Conservation (phyloP, 2,888 invertebrate genomes). For the Blera fallax region DNA sequence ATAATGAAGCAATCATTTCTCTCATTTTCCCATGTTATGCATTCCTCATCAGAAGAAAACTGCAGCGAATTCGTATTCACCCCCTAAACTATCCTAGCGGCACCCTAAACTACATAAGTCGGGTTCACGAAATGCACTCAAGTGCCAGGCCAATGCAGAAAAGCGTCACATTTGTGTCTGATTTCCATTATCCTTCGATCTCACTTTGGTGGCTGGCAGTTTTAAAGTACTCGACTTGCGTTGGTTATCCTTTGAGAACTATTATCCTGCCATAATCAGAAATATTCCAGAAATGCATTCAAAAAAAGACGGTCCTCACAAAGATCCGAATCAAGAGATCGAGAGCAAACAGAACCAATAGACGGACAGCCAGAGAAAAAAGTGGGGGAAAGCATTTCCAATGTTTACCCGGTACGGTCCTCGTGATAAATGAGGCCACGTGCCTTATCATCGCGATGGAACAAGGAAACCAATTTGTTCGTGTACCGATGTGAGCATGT, state of each 20-base stretch:
- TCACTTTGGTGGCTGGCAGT: neutral
- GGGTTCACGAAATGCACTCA: constrained; percentile 38
- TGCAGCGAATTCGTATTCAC: constrained; percentile 10
- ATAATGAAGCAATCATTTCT: constrained; percentile 51
- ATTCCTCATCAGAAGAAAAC: constrained; percentile 24
- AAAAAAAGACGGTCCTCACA: neutral
- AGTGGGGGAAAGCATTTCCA: neutral
- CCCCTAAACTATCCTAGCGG: neutral
- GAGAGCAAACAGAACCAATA: constrained; percentile 16
- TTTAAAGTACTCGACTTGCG: neutral
- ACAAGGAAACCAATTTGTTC: constrained; percentile 71
- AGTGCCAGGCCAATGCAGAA: neutral
- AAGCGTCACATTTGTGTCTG: constrained; percentile 59
- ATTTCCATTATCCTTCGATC: constrained; percentile 50
- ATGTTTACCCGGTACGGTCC: constrained; percentile 27
- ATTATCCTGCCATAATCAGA: constrained; percentile 69
- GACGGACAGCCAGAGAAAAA: constrained; percentile 12
- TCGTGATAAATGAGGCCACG: constrained; percentile 80
- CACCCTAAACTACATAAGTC: constrained; percentile 19
- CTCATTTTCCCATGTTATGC: constrained; percentile 36
- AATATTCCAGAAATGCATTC: constrained; percentile 40
- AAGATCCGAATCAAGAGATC: constrained; percentile 34
- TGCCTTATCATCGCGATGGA: constrained; percentile 77
- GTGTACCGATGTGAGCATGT: constrained; percentile 48
- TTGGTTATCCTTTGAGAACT: constrained; percentile 20